A percentile compares a stretch with the other conserved stretches of the same genome.
phyloP scores from a whole-genome alignment of 2,888 invertebrate genomes.

The Drosophila mimetica region DNA sequence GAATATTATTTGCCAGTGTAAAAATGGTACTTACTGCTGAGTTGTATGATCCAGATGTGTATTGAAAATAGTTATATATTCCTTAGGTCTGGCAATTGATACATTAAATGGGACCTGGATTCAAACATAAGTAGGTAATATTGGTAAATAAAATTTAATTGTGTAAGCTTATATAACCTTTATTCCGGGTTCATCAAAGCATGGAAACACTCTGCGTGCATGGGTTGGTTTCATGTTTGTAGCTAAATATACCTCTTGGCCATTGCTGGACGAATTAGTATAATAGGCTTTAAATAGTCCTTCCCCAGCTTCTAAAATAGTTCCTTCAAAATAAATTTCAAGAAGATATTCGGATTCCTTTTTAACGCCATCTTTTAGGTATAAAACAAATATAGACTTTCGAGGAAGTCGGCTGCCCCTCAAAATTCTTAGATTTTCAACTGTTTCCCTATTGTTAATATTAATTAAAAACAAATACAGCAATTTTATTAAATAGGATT shows the following conservation, averaged over 20 bases:
- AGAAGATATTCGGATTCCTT: slow-evolving; percentile 87
- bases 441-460: slow-evolving; percentile 13
- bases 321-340: slow-evolving; percentile 88
- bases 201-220: slow-evolving; percentile 91
- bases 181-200: slow-evolving; percentile 91
- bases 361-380: slow-evolving; percentile 86
- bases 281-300: slow-evolving; percentile 90
- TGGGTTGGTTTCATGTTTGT: slow-evolving; percentile 90
- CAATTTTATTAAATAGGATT: background rate
- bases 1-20: too few species aligned
- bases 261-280: slow-evolving; percentile 82
- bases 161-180: slow-evolving; percentile 86
- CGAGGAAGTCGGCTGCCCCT: slow-evolving; percentile 86
- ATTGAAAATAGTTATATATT: background rate
- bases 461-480: background rate
- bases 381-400: slow-evolving; percentile 87
- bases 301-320: slow-evolving; percentile 87
- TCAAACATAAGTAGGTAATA: slow-evolving; percentile 82
- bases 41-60: background rate
- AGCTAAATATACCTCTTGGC: slow-evolving; percentile 86
- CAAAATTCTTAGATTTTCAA: slow-evolving; percentile 69
- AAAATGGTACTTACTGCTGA: background rate
- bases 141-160: background rate
- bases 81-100: slow-evolving; percentile 84
- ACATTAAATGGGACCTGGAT: slow-evolving; percentile 88